These are phyloP conservation scores for Psammodynastes pulverulentus DNA, from an alignment of 2,113 vertebrate genomes.

Conservation along the genomic window DNA sequence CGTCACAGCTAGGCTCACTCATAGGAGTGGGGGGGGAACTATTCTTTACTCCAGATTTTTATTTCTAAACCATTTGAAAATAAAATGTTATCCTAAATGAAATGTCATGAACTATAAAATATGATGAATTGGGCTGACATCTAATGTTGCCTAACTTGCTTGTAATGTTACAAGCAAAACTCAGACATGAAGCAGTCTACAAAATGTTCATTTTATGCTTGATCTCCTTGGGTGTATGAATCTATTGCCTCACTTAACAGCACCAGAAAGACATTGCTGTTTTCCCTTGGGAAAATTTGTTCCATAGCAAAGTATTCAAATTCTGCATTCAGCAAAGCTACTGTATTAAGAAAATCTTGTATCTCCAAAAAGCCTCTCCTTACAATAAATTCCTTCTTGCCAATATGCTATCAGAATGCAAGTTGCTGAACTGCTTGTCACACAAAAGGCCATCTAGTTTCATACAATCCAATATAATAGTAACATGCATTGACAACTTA, in stretches of 20 bases:
- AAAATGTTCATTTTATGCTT: not conserved
- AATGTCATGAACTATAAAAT: constrained; percentile 46
- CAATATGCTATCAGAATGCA: not conserved
- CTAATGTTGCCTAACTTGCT: constrained; percentile 29
- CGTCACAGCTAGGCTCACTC: constrained; percentile 16
- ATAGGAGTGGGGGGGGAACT: not conserved
- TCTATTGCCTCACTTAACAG: constrained; percentile 14
- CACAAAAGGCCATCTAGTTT: not conserved
- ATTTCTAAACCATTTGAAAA: constrained; percentile 51
- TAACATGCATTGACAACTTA: constrained; percentile 8
- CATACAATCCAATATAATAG: not conserved
- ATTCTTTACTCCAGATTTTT: constrained; percentile 48
- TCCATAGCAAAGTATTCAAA: not conserved
- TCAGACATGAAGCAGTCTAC: not conserved
- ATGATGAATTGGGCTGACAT: constrained; percentile 39
- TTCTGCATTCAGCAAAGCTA: not conserved
- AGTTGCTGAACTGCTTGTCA: not conserved
- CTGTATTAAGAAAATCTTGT: not conserved
- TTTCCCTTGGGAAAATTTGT: not conserved
- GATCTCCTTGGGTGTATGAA: not conserved
- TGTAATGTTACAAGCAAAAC: constrained; percentile 12
- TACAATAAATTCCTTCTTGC: not conserved
- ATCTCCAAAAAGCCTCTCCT: not conserved
- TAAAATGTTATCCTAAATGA: constrained; percentile 43
- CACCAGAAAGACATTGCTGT: not conserved